These are phyloP conservation scores for Tetramorium parvispinum DNA, from an alignment of 1,140 invertebrate genomes.

Conservation along the genomic window DNA sequence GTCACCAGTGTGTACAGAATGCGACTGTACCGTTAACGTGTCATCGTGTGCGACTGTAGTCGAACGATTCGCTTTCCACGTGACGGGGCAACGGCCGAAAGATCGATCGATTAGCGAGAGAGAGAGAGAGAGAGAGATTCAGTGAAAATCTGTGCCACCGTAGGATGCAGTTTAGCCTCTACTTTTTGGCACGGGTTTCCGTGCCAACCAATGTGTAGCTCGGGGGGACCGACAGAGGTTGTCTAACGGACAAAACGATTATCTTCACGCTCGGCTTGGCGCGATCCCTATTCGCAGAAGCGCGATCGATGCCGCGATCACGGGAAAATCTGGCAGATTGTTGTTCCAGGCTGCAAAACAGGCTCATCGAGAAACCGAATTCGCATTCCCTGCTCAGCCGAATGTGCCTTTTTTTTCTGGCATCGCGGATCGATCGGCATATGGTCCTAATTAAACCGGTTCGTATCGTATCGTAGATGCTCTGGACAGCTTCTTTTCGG, in stretches of 20 bases:
- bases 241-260: conserved; percentile 74
- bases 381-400: background rate
- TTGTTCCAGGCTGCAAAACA: conserved; percentile 1
- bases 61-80: conserved; percentile 62
- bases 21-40: conserved; percentile 28
- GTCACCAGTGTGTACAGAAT: background rate
- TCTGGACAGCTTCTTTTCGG: background rate
- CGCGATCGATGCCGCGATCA: conserved; percentile 61
- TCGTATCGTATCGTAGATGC: background rate
- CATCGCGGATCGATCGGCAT: background rate
- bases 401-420: background rate
- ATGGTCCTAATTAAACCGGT: background rate
- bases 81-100: conserved; percentile 61
- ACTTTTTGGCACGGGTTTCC: conserved; percentile 57
- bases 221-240: conserved; percentile 57
- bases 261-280: conserved; percentile 72
- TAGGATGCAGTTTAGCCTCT: conserved; percentile 35
- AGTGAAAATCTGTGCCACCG: conserved; percentile 55
- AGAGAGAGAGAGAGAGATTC: conserved; percentile 66
- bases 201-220: background rate
- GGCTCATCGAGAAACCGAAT: background rate
- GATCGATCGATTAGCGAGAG: conserved; percentile 25
- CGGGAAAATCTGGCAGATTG: conserved; percentile 6
- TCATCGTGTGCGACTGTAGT: conserved; percentile 14
- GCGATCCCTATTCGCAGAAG: conserved; percentile 62